phyloP scores from a whole-genome alignment of 2,888 invertebrate genomes.

The Nasonia oneida region DNA sequence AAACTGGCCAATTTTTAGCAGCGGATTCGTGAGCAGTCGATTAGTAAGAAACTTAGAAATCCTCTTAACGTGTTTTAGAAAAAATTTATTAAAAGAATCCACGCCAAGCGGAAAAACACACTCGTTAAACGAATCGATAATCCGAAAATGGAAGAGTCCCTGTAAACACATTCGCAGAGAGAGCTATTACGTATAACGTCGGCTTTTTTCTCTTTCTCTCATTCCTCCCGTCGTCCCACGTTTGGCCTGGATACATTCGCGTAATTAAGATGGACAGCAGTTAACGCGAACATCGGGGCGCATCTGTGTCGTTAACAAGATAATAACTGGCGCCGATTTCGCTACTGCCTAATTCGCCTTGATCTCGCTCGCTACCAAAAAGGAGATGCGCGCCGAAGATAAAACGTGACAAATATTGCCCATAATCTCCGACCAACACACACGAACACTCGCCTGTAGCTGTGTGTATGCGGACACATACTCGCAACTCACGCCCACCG shows the following conservation, averaged over 20 bases:
- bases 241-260: constrained; percentile 48
- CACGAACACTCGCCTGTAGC: no score
- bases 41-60: constrained; percentile 21
- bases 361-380: constrained; percentile 50
- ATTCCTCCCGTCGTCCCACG: constrained; percentile 44
- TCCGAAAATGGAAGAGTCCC: not conserved
- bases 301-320: constrained; percentile 73
- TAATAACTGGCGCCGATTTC: constrained; percentile 75
- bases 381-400: constrained; percentile 74
- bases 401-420: constrained; percentile 77
- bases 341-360: constrained; percentile 72
- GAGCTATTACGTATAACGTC: not conserved
- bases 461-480: constrained; percentile 48
- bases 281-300: constrained; percentile 54
- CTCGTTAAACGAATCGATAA: not conserved
- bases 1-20: not conserved
- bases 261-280: constrained; percentile 62
- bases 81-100: not conserved
- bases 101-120: not conserved
- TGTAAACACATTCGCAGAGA: not conserved
- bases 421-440: constrained; percentile 70
- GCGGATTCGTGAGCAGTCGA: constrained; percentile 13
- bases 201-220: constrained; percentile 4
- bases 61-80: not conserved
- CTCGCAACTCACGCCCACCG: not conserved